These are phyloP conservation scores for Scaptodrosophila latifasciaeformis DNA, from an alignment of 2,888 invertebrate genomes.

Conservation along the genomic window DNA sequence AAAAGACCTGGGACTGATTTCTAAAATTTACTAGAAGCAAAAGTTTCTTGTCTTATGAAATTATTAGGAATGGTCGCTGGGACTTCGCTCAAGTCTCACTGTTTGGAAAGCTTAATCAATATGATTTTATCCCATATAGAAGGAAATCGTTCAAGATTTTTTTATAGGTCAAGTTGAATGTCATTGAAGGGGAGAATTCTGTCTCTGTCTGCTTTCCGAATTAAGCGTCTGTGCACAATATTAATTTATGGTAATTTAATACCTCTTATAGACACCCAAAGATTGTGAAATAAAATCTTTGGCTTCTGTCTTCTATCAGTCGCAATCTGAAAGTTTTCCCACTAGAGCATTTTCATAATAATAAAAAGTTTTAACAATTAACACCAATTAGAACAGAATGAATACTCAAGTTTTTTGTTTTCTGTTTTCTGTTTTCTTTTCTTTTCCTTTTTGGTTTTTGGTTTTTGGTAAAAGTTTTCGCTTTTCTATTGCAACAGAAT, in stretches of 20 bases:
- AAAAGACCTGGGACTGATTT: too few species aligned
- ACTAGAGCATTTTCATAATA: too few species aligned
- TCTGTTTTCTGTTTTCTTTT: conserved; percentile 1
- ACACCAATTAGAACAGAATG: conserved; percentile 55
- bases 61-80: too few species aligned
- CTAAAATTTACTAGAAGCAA: too few species aligned
- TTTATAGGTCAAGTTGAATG: conserved; percentile 40
- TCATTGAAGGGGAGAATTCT: conserved; percentile 4
- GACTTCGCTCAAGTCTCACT: too few species aligned
- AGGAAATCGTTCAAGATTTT: too few species aligned
- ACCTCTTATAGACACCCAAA: conserved; percentile 27
- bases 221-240: conserved; percentile 46
- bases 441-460: conserved; percentile 27
- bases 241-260: conserved; percentile 63
- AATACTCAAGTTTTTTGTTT: conserved; percentile 27
- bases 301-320: too few species aligned
- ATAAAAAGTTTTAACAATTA: conserved; percentile 50
- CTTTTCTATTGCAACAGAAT: background rate
- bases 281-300: conserved; percentile 28
- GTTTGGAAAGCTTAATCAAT: too few species aligned
- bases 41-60: too few species aligned
- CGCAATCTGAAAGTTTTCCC: conserved; percentile 47
- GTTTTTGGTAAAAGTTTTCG: too few species aligned
- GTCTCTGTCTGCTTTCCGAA: conserved; percentile 44
- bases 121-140: too few species aligned